These are phyloP conservation scores for Lordiphosa mommai DNA, from an alignment of 1,140 invertebrate species.

Conservation along the genomic window DNA sequence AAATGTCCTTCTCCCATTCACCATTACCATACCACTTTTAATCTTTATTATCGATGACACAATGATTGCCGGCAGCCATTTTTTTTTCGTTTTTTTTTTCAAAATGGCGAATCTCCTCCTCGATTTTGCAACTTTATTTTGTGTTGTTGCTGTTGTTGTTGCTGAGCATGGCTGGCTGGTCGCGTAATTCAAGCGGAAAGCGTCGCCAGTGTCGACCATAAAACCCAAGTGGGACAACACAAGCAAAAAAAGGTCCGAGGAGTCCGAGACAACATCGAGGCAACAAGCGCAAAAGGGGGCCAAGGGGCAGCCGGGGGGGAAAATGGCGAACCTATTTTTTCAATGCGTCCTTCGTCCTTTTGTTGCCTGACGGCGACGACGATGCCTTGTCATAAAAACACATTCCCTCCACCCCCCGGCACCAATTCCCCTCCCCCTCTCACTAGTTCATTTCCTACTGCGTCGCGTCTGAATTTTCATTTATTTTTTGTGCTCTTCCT, in stretches of 20 bases:
- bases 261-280: constrained; percentile 46
- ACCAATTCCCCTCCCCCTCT: not conserved
- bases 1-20: too few species aligned
- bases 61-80: constrained; percentile 60
- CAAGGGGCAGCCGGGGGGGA: constrained; percentile 4
- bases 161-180: constrained; percentile 54
- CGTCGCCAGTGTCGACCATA: constrained; percentile 57
- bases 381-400: constrained; percentile 47
- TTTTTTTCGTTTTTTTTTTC: constrained; percentile 28
- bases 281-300: constrained; percentile 7
- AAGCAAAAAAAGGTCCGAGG: constrained; percentile 35
- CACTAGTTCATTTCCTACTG: constrained; percentile 46
- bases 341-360: constrained; percentile 33
- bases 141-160: constrained; percentile 3
- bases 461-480: constrained; percentile 74
- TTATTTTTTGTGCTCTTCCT: constrained; percentile 46
- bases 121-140: constrained; percentile 65
- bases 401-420: constrained; percentile 23
- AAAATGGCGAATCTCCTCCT: constrained; percentile 47
- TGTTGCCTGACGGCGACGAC: constrained; percentile 16
- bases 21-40: constrained; percentile 39
- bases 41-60: constrained; percentile 75
- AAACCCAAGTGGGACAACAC: constrained; percentile 52
- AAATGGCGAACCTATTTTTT: constrained; percentile 33
- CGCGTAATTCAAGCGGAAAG: constrained; percentile 70